Evolutionary conservation across 1,140 invertebrate genomes (phyloP), one percentile per base, ranked within the genome.

Genomic region (Zelostemma sp.): DNA sequence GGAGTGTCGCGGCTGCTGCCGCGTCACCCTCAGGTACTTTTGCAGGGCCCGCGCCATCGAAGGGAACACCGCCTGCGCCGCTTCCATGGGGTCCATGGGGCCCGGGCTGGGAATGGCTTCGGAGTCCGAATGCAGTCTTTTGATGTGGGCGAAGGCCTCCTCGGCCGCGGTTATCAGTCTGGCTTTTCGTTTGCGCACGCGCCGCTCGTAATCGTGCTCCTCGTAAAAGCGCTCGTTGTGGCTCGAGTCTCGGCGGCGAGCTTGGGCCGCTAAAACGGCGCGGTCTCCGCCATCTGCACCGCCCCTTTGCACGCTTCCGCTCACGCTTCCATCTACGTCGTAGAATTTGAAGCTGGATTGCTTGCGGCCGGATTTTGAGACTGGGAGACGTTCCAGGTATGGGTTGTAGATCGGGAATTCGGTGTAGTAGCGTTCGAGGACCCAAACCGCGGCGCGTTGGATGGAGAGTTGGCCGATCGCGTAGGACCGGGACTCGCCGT

Each of bases 191-290:
- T 99, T 99, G 55, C 93, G 89, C 12, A 99, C 95, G 43, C 97
- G 87, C 45, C 96, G 87, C 70, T 98, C 97, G 79, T 97, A 97
- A 84, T 99, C 97, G 78, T 97, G 94, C 83, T 99, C 97, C 83
- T 98, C 97, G 80, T 99, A 97, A 81, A 99, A 98, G 12, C 96
- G 88, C 82, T 99, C 97, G 83, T 98, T 98, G 85, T 98, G 97
- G 74, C 95, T 94, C 3, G 91, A 91, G 71, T 95, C 94, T 74
- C 96, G 89, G 16, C 95, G 89, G 12, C 95, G 87, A 0, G 91
- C 88, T 78, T 92, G 91, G 0, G 90, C 89, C 4, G 91, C 90
- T 57, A 93, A 83, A 60, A 93, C 89, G 8, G 91, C 89, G 46
- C 90, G 81, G 85, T 89, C 83, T 73, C 81, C 70, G 12, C 64